These are phyloP conservation scores for Speoplatyrhinus poulsoni DNA, from an alignment of 2,113 vertebrate genomes.

Conservation along the genomic window DNA sequence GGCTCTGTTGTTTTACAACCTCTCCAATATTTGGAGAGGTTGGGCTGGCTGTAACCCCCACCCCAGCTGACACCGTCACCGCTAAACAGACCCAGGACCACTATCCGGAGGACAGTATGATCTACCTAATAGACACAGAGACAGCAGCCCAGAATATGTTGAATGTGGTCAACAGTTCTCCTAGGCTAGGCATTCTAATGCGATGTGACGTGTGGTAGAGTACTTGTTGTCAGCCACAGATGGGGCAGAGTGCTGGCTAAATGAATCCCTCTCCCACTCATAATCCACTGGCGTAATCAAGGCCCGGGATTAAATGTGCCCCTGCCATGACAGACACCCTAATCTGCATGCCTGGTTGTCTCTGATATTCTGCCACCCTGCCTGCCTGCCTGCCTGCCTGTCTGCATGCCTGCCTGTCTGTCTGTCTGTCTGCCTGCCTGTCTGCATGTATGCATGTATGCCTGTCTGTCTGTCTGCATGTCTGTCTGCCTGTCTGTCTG, in stretches of 20 bases:
- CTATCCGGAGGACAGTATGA: too few species aligned
- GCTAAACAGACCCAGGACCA: too few species aligned
- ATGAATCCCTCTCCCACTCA: slow-evolving; percentile 31
- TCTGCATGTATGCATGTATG: slow-evolving; percentile 21
- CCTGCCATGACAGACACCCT: slow-evolving; percentile 22
- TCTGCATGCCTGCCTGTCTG: slow-evolving; percentile 27
- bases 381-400: slow-evolving; percentile 1
- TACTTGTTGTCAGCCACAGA: slow-evolving; percentile 17
- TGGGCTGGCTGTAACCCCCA: slow-evolving; percentile 9
- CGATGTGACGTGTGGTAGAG: too few species aligned
- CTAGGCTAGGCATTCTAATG: too few species aligned
- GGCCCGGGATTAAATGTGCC: slow-evolving; percentile 34
- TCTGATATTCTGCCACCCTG: background rate
- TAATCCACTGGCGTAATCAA: slow-evolving; percentile 49
- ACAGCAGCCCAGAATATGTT: too few species aligned
- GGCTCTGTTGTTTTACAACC: slow-evolving; percentile 49
- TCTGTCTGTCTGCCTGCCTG: slow-evolving; percentile 1
- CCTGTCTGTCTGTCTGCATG: slow-evolving; percentile 38
- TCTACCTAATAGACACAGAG: too few species aligned
- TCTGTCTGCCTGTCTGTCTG: too few species aligned
- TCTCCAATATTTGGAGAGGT: slow-evolving; percentile 28
- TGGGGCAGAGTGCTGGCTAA: slow-evolving; percentile 31
- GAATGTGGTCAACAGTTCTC: too few species aligned
- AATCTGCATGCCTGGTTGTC: slow-evolving; percentile 27
- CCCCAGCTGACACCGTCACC: background rate